phyloP scores from a whole-genome alignment of 1,140 invertebrate species.

The Drosophila hydei region DNA sequence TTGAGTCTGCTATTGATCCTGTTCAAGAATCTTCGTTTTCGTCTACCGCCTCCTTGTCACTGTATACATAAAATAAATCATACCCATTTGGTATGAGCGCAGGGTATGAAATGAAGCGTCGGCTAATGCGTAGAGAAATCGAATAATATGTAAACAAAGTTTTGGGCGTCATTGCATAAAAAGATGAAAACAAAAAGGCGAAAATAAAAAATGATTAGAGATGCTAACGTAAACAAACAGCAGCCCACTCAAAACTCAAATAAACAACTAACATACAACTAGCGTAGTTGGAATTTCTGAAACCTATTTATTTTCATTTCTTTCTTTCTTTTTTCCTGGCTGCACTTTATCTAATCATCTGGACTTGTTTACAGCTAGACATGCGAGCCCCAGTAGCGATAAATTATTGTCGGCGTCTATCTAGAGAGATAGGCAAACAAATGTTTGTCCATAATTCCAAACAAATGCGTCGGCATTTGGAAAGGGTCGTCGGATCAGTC shows the following conservation, averaged over 20 bases:
- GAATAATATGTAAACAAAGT: constrained; percentile 59
- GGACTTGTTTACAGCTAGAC: constrained; percentile 55
- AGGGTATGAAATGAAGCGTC: constrained; percentile 13
- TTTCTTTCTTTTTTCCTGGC: neutral
- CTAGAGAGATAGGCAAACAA: constrained; percentile 50
- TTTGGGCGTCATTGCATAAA: constrained; percentile 69
- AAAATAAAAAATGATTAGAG: constrained; percentile 33
- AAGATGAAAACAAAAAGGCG: constrained; percentile 34
- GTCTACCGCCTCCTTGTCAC: too few relatives aligned
- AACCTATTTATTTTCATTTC: constrained; percentile 1
- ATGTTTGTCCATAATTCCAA: constrained; percentile 44
- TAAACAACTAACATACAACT: constrained; percentile 39
- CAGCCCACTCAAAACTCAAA: constrained; percentile 65
- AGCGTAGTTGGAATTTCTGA: constrained; percentile 15
- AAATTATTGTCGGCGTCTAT: constrained; percentile 42
- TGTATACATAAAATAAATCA: too few relatives aligned
- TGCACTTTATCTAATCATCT: constrained; percentile 55
- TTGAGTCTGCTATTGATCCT: too few relatives aligned
- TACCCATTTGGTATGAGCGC: too few relatives aligned
- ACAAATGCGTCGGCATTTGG: constrained; percentile 24
- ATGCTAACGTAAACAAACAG: constrained; percentile 21
- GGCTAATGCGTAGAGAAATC: constrained; percentile 48
- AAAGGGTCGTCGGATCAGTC: constrained; percentile 24
- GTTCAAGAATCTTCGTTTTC: too few relatives aligned
- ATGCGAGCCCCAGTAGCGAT: constrained; percentile 32